phyloP scores from a whole-genome alignment of 64 coral and sea anemone species.

The Platygyra sinensis region DNA sequence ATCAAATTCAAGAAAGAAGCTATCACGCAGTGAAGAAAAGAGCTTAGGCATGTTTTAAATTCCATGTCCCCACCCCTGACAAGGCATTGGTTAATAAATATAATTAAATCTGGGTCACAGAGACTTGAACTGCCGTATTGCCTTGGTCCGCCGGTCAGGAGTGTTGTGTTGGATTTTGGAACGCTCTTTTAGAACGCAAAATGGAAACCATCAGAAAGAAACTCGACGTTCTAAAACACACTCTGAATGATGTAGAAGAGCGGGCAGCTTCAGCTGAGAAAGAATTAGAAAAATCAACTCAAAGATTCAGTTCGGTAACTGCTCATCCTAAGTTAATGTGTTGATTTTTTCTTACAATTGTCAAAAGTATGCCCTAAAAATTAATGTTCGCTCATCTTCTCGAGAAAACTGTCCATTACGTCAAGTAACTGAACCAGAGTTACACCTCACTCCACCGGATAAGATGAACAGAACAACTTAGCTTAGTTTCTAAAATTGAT shows the following conservation, averaged over 20 bases:
- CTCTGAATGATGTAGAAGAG: conserved; percentile 61
- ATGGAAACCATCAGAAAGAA: conserved; percentile 93
- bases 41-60: conserved; percentile 1
- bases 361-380: background rate
- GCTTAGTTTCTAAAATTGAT: background rate
- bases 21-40: background rate
- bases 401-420: background rate
- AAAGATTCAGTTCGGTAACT: conserved; percentile 44
- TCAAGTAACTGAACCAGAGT: background rate
- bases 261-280: conserved; percentile 64
- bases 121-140: background rate
- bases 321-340: background rate
- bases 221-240: conserved; percentile 46
- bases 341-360: background rate
- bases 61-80: background rate
- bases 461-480: background rate
- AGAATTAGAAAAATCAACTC: conserved; percentile 43
- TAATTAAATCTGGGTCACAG: background rate
- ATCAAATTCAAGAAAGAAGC: background rate
- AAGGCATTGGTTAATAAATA: background rate
- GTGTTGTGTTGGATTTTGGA: background rate
- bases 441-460: background rate
- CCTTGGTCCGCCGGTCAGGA: too few relatives aligned
- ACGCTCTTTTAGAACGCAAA: conserved; percentile 20
- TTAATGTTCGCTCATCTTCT: background rate